Percentiles rank a stretch among this genome's conserved stretches.
Evolutionary conservation across 2,888 invertebrate species (phyloP).

Genomic region (Lymantria dispar): DNA sequence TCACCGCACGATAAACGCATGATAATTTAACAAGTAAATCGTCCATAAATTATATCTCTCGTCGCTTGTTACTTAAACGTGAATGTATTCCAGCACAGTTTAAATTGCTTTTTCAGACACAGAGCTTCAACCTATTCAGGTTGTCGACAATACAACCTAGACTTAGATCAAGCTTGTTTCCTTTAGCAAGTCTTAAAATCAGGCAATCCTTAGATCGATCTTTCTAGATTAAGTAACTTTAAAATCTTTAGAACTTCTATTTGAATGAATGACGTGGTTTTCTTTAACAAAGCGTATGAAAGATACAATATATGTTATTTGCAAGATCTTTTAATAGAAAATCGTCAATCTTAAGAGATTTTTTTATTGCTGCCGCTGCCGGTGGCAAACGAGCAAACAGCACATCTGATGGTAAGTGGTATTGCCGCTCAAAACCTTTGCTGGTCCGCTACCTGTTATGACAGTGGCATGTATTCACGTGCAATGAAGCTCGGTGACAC

Average conservation of each 20-base stretch:
- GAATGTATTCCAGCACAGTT: constrained; percentile 58
- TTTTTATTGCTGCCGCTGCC: too few species aligned
- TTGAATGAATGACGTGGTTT: too few species aligned
- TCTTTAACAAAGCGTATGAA: too few species aligned
- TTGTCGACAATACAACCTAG: constrained; percentile 65
- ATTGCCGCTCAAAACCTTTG: too few species aligned
- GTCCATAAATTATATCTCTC: not conserved
- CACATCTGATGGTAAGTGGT: too few species aligned
- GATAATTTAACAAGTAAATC: not conserved
- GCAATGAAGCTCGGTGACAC: too few species aligned
- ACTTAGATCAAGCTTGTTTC: constrained; percentile 64
- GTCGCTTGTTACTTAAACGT: constrained; percentile 33
- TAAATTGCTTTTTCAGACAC: constrained; percentile 79
- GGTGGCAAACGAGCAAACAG: too few species aligned
- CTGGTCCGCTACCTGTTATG: too few species aligned
- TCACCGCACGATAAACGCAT: not conserved
- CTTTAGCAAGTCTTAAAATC: constrained; percentile 33
- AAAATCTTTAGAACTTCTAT: constrained; percentile 4
- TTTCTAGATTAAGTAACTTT: constrained; percentile 17
- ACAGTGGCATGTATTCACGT: too few species aligned
- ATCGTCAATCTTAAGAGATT: too few species aligned
- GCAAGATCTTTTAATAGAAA: too few species aligned
- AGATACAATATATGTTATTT: too few species aligned
- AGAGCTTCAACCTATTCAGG: constrained; percentile 57
- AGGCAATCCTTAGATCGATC: constrained; percentile 32